Evolutionary conservation across 2,113 vertebrate genomes (phyloP), one percentile per base, ranked within the genome.

Genomic region (Microtus ochrogaster): DNA sequence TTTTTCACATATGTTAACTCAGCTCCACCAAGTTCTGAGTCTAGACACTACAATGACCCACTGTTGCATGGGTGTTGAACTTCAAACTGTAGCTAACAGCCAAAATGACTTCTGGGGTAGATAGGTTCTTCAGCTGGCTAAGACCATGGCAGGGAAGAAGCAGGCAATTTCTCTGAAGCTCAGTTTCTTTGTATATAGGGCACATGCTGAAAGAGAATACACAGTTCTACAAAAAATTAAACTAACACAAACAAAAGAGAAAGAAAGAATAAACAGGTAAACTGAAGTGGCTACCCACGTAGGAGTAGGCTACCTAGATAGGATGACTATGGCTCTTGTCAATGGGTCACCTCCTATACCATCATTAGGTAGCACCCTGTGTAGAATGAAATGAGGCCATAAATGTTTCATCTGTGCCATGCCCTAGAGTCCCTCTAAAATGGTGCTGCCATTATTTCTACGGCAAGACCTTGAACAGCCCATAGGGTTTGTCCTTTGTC

Each of bases 131-230:
- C n/a, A 33, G 5, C 4, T 14, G 55, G 89, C 11, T 10, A 61
- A 70, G 78, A 89, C 36, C 36, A 91, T 58, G 11, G 19, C 36
- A 79, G 61, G 66, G 19, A 92, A 91, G 65, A 95, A 47, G 22
- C 22, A 33, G 28, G 90, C 41, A 49, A 1, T 33, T 78, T 77
- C 41, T 68, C 39, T 65, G 33, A 84, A 65, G 22, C 70, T 89
- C 13, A 13, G n/a, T 52, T 79, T 81, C 55, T 66, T 91, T 84
- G 58, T 70, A 33, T 61, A 2, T 66, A 58, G 68, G 41, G 24
- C 74, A 4, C 3, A 0, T 47, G 9, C 22, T 78, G 26, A 52
- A 86, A 79, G 77, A 76, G 36, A 85, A 52, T 77, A 28, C 1
- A 36, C 72, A 36, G 73, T 70, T 94, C 1, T 92, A 19, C 41